Base-by-base conservation (phyloP, 2,888 invertebrate species). In the Macrophya alboannulata region DNA sequence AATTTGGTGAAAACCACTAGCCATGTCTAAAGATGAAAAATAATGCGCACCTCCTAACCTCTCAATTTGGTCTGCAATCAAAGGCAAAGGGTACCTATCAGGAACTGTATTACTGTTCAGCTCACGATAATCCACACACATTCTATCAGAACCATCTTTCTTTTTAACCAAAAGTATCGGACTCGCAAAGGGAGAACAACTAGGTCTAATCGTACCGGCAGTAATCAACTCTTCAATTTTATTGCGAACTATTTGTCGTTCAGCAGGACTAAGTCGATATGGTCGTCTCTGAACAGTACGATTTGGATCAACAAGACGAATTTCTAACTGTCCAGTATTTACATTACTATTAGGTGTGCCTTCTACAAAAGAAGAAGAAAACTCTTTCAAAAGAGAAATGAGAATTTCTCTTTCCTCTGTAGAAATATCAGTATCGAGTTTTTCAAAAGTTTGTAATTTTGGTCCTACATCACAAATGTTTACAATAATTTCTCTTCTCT, bases 111-210 rank as follows among this genome's bases (percentile, higher is more conserved):
- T 85, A n/a, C 48, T 40, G 85, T 90, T 90, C 15, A 90, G 82
- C 45, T 86, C 87, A 6, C 90, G 86, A 84, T 85, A 91, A 86
- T 89, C 89, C 1, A 89, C 87, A 74, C 86, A 85, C 37, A 89
- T 31, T 12, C 89, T 85, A 74, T 87, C 84, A 0, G 86, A 71
- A 10, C 87, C 88, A 40, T 87, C 85, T 72, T 89, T 87, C 71
- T 89, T 89, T 77, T 84, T 85, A 1, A 89, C 87, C 4, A 89
- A 74, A 62, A 89, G 37, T n/a, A 87, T 74, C 15, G 88, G 89
- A 72, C 88, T 89, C 1, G 88, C 82, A 65, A 83, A 88, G 0
- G 87, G 86, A 0, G 87, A 88, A 43, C 37, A 43, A 86, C 86
- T 85, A 12, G 86, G 86, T 82, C 86, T 87, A 86, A 87, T 86